phyloP scores from a whole-genome alignment of 2,888 invertebrate genomes.

The Pristionchus arcanus region DNA sequence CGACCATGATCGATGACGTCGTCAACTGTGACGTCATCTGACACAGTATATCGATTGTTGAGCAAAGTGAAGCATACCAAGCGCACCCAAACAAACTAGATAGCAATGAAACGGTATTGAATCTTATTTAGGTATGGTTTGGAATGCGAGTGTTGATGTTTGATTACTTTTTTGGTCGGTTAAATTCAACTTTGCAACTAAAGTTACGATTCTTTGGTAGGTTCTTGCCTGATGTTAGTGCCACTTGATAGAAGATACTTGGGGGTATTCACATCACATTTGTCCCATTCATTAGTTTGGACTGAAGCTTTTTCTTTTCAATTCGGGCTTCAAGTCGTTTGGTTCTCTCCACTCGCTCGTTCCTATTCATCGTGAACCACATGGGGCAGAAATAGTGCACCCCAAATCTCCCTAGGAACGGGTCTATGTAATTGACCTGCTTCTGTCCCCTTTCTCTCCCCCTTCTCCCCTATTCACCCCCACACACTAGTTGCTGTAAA shows the following conservation, averaged over 20 bases:
- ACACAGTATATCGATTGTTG: conserved; percentile 21
- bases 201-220: background rate
- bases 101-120: background rate
- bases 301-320: background rate
- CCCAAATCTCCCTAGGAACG: conserved; percentile 22
- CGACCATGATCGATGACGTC: conserved; percentile 46
- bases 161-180: background rate
- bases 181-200: background rate
- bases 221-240: background rate
- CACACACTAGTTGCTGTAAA: conserved; percentile 12
- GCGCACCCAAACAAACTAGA: conserved; percentile 28
- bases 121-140: background rate
- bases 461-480: background rate
- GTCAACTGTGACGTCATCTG: conserved; percentile 38
- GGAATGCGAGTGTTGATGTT: background rate
- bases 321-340: background rate
- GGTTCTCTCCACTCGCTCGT: background rate
- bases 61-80: conserved; percentile 40
- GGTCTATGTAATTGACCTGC: conserved; percentile 52
- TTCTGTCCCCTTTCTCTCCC: conserved; percentile 26
- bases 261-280: background rate
- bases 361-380: conserved; percentile 16
- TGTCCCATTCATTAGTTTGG: background rate
- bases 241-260: background rate
- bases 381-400: conserved; percentile 23